phyloP scores from a whole-genome alignment of 2,888 invertebrate genomes.

The Heliconius sara region DNA sequence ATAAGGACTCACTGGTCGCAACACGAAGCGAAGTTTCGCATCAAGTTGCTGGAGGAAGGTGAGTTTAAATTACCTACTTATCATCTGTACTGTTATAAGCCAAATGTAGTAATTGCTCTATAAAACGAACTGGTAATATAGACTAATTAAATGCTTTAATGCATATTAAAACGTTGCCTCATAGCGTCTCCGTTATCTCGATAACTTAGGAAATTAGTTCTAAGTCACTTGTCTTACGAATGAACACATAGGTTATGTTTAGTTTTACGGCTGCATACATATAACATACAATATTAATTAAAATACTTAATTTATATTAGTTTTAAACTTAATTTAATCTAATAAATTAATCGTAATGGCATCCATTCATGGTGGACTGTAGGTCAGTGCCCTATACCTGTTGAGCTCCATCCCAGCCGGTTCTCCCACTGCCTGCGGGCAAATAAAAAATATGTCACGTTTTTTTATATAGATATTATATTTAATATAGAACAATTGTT shows the following conservation, averaged over 20 bases:
- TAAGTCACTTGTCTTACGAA: not conserved
- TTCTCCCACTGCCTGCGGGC: conserved; percentile 62
- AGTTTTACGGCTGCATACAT: not conserved
- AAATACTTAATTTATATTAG: not conserved
- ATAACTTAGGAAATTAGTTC: conserved; percentile 8
- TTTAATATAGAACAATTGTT: conserved; percentile 17
- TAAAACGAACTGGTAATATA: conserved; percentile 1
- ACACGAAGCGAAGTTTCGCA: conserved; percentile 75
- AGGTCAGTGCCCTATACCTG: conserved; percentile 82
- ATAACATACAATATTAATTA: conserved; percentile 26
- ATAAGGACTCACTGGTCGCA: conserved; percentile 79
- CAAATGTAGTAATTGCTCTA: conserved; percentile 13
- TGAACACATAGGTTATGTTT: conserved; percentile 15
- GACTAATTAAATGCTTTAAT: conserved; percentile 16
- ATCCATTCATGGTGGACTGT: conserved; percentile 75
- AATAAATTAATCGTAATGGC: conserved; percentile 56
- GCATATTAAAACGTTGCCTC: conserved; percentile 10
- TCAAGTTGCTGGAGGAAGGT: conserved; percentile 75
- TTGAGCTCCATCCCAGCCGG: conserved; percentile 76
- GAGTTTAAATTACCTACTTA: conserved; percentile 74
- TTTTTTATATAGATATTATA: conserved; percentile 48
- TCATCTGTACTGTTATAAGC: conserved; percentile 65
- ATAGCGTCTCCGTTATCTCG: conserved; percentile 1
- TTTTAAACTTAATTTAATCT: conserved; percentile 3
- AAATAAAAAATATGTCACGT: conserved; percentile 58